These are phyloP conservation scores for Alectoris magna DNA, from an alignment of 2,797 vertebrate genomes.

Conservation along the genomic window DNA sequence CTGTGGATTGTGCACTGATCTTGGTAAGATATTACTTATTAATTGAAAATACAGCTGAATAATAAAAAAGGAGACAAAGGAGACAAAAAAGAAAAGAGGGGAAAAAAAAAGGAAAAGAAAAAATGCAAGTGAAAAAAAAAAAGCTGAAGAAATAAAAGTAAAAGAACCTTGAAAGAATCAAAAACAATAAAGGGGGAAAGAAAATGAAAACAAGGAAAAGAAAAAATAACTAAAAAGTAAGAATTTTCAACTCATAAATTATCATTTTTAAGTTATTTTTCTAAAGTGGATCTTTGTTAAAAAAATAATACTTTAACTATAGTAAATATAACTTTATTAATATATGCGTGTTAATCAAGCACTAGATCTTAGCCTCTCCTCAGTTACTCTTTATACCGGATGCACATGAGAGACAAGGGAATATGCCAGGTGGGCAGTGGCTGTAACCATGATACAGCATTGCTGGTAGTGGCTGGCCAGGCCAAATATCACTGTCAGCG, in stretches of 20 bases:
- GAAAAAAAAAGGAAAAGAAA: too few relatives aligned
- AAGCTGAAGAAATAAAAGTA: background rate
- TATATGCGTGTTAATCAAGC: background rate
- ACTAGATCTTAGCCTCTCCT: background rate
- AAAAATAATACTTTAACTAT: background rate
- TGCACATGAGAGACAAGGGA: background rate
- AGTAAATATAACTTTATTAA: background rate
- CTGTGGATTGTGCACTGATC: background rate
- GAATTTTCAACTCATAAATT: background rate
- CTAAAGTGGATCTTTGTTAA: rapidly evolving
- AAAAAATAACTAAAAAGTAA: background rate
- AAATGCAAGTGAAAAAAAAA: background rate
- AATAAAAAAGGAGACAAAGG: background rate
- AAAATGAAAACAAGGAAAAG: background rate
- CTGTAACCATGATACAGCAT: background rate
- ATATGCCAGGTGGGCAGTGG: background rate
- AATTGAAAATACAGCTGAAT: background rate
- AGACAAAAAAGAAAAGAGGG: background rate
- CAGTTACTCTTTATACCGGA: background rate
- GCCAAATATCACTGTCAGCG: background rate
- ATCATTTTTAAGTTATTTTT: background rate
- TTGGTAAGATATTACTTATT: background rate
- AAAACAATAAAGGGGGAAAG: background rate
- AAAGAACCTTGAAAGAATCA: background rate
- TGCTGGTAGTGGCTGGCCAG: background rate